A percentile compares a stretch with the other conserved stretches of the same genome.
These are phyloP conservation scores for Crocallis elinguaria DNA, from an alignment of 2,888 invertebrate genomes.

Conservation along the genomic window DNA sequence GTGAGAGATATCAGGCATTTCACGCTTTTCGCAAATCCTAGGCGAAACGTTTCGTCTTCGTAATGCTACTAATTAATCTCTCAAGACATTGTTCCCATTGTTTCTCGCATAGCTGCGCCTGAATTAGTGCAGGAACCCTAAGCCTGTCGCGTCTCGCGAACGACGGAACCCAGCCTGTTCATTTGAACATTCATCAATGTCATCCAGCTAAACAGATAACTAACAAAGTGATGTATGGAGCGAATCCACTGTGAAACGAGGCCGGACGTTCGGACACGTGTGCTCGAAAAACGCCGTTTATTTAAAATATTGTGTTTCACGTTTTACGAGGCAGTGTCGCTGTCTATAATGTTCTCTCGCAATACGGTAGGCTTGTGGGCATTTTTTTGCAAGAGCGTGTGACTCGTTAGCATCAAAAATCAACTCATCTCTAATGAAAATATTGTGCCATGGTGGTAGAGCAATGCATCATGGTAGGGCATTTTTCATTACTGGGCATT, in stretches of 20 bases:
- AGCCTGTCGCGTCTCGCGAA: conserved; percentile 16
- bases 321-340: no score
- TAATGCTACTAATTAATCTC: conserved; percentile 44
- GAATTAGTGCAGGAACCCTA: conserved; percentile 49
- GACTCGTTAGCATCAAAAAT: no score
- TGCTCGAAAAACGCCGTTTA: conserved; percentile 42
- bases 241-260: conserved; percentile 65
- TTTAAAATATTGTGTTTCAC: conserved; percentile 26
- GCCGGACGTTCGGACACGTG: conserved; percentile 44
- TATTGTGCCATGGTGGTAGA: no score
- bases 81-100: conserved; percentile 49
- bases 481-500: no score
- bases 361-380: no score
- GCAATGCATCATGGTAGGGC: no score
- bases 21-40: conserved; percentile 15
- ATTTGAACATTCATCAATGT: conserved; percentile 71
- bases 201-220: conserved; percentile 71
- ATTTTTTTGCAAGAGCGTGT: no score
- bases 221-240: conserved; percentile 74
- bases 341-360: no score
- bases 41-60: conserved; percentile 20
- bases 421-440: no score
- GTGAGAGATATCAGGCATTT: background rate
- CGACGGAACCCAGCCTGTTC: conserved; percentile 51
- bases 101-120: conserved; percentile 40